These are phyloP conservation scores for Sebastes vulpes DNA, from an alignment of 2,797 vertebrate species.

Conservation along the genomic window DNA sequence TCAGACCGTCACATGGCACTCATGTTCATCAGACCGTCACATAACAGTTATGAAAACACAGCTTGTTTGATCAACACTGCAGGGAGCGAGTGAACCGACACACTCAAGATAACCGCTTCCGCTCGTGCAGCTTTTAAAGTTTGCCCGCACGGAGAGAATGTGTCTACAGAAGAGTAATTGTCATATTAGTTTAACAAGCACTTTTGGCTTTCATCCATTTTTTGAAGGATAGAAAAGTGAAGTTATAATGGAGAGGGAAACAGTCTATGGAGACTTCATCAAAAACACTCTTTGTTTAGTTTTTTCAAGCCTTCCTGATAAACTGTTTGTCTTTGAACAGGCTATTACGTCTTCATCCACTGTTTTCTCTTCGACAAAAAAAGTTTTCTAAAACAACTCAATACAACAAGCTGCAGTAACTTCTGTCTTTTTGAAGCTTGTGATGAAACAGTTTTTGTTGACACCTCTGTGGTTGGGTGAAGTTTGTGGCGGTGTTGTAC, in stretches of 20 bases:
- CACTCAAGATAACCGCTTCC: neutral
- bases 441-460: neutral
- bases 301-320: neutral
- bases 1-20: constrained; percentile 24
- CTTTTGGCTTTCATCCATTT: constrained; percentile 63
- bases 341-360: neutral
- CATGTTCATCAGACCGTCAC: constrained; percentile 34
- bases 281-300: neutral
- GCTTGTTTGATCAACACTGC: constrained; percentile 43
- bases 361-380: neutral
- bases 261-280: constrained; percentile 22
- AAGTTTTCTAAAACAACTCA: neutral
- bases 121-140: constrained; percentile 31
- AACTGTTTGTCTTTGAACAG: neutral
- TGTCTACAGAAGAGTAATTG: constrained; percentile 40
- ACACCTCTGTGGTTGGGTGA: neutral
- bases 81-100: neutral
- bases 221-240: constrained; percentile 28
- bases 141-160: constrained; percentile 11
- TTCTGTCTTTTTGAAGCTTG: neutral
- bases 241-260: constrained; percentile 15
- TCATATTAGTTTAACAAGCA: constrained; percentile 60
- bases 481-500: neutral
- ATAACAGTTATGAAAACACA: constrained; percentile 33
- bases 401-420: neutral